Base-by-base conservation (phyloP, 2,888 invertebrate genomes). In the Agonopterix arenella region DNA sequence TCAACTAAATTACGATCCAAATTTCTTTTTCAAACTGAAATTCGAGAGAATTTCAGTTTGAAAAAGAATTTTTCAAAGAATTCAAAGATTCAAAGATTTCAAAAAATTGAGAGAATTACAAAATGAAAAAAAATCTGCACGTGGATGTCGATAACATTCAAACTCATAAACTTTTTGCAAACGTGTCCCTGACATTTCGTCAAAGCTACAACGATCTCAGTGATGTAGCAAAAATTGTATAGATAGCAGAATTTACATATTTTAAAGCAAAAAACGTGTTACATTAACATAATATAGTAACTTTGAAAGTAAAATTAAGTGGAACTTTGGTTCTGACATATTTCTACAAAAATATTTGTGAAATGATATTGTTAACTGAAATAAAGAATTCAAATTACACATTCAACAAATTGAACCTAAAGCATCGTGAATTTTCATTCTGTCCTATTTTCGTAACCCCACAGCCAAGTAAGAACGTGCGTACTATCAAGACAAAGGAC, bases 161-260 rank as follows among this genome's bases (percentile, higher is more conserved):
- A 57, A 61, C 18, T 18, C 18, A 18, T 18, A 18, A 59, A 36
- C 38, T 13, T 11, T 60, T 61, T 56, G 64, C 61, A 58, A 64
- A 66, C 59, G 51, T 57, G 70, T 49, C 68, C 70, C 43, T 70
- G 70, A 70, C 72, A 70, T 70, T 70, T 69, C 49, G 51, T 46
- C 52, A 52, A 47, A 53, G 43, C 55, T 51, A 55, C 56, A 53
- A 50, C 54, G 54, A 60, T 57, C 53, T 18, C 52, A 45, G 51
- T 48, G 46, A 49, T 54, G 40, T 40, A n/a, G n/a, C 40, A 8
- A 40, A 40, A 40, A 40, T 40, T n/a, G 2, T 40, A 40, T 9
- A 40, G 9, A 40, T 9, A n/a, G 9, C 40, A 3, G 9, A 40
- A 40, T 40, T 40, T 4, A 10, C 9, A 40, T 40, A 40, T 40